These are phyloP conservation scores for Platyrinchus mystaceus DNA, from an alignment of 2,797 vertebrate species.

Conservation along the genomic window DNA sequence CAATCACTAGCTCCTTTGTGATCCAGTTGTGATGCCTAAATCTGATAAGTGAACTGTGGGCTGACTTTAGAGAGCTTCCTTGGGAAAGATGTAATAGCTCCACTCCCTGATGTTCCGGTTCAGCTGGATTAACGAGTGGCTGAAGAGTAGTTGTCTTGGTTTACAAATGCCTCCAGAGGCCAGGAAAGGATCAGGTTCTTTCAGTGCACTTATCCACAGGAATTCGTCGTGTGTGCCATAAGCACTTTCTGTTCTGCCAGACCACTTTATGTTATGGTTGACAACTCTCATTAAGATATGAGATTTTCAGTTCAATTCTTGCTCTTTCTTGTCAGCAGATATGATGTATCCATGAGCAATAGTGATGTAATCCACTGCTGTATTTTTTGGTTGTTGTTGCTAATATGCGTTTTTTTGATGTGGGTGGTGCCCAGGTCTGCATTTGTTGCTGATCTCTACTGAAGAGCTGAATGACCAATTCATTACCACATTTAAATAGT, in stretches of 20 bases:
- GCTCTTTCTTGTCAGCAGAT: background rate
- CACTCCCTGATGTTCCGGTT: constrained; percentile 45
- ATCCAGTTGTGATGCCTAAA: background rate
- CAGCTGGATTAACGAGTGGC: constrained; percentile 21
- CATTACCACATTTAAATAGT: background rate
- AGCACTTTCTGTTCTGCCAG: background rate
- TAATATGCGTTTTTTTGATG: background rate
- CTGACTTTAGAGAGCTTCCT: background rate
- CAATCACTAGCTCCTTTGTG: background rate
- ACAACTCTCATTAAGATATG: background rate
- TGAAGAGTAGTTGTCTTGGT: background rate
- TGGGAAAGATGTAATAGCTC: constrained; percentile 1
- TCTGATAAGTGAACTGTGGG: constrained; percentile 16
- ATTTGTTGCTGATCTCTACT: background rate
- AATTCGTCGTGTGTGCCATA: background rate
- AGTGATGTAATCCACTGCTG: background rate
- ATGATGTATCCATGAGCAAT: background rate
- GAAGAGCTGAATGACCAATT: background rate
- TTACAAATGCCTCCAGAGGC: background rate
- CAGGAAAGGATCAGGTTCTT: background rate
- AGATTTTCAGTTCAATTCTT: background rate
- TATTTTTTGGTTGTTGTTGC: background rate
- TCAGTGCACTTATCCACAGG: background rate
- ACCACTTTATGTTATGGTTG: background rate
- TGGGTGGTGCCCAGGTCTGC: background rate